Percentiles rank a stretch among this genome's conserved stretches.
Conservation (phyloP, 2,113 vertebrate genomes). For the Nesoenas mayeri region DNA sequence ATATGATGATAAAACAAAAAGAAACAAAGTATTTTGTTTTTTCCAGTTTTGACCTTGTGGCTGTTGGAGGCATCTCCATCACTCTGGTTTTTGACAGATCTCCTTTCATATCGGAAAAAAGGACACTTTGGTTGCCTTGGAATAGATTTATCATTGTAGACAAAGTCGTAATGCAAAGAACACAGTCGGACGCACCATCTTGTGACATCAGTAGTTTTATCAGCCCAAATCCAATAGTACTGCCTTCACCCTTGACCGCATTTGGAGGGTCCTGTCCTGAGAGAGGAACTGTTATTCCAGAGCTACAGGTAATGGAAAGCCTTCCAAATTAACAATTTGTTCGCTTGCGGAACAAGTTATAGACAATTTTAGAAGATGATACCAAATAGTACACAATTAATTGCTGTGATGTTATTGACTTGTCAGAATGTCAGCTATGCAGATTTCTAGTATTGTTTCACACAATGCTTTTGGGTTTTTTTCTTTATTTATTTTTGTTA, state of each 20-base stretch:
- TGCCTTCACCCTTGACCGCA: slow-evolving; percentile 91
- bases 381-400: not conserved
- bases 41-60: slow-evolving; percentile 94
- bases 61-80: slow-evolving; percentile 90
- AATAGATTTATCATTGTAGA: slow-evolving; percentile 94
- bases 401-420: not conserved
- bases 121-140: slow-evolving; percentile 94
- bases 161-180: slow-evolving; percentile 91
- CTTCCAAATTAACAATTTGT: not conserved
- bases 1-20: not conserved
- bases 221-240: slow-evolving; percentile 91
- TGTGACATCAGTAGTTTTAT: slow-evolving; percentile 89
- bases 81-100: slow-evolving; percentile 94
- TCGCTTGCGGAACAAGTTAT: not conserved
- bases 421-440: not conserved
- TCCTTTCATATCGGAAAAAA: slow-evolving; percentile 90
- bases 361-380: not conserved
- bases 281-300: slow-evolving; percentile 90
- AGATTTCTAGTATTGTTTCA: not conserved
- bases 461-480: not conserved
- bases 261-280: slow-evolving; percentile 92
- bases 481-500: not conserved
- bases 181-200: slow-evolving; percentile 70
- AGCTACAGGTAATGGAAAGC: slow-evolving; percentile 84
- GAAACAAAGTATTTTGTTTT: slow-evolving; percentile 6